Conservation (phyloP, 2,797 vertebrate species). For the Buphagus erythrorhynchus region DNA sequence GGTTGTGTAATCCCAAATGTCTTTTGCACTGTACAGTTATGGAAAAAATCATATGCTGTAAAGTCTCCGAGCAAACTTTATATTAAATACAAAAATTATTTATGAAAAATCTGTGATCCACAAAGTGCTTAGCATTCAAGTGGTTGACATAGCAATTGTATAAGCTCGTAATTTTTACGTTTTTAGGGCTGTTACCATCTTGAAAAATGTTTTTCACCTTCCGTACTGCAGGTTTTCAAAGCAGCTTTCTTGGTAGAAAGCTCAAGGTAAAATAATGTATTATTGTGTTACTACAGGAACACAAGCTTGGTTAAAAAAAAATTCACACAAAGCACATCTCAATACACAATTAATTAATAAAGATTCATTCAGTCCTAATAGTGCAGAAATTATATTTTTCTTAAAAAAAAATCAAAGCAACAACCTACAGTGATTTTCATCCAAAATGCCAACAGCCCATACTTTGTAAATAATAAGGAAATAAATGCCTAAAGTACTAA, state of each 20-base stretch:
- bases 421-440: slow-evolving; percentile 83
- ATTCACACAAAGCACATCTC: slow-evolving; percentile 92
- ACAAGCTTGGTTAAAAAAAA: slow-evolving; percentile 83
- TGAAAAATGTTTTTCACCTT: slow-evolving; percentile 80
- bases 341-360: slow-evolving; percentile 89
- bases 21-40: slow-evolving; percentile 82
- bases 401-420: slow-evolving; percentile 85
- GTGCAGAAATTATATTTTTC: slow-evolving; percentile 83
- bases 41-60: slow-evolving; percentile 81
- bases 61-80: slow-evolving; percentile 82
- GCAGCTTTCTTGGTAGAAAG: slow-evolving; percentile 85
- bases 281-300: slow-evolving; percentile 91
- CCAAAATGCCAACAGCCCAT: slow-evolving; percentile 85
- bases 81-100: slow-evolving; percentile 85
- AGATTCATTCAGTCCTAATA: slow-evolving; percentile 90
- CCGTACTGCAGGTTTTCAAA: slow-evolving; percentile 75
- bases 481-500: slow-evolving; percentile 70
- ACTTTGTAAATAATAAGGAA: slow-evolving; percentile 73
- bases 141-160: slow-evolving; percentile 80
- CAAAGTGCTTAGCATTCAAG: slow-evolving; percentile 86
- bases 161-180: slow-evolving; percentile 78
- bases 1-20: slow-evolving; percentile 74
- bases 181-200: slow-evolving; percentile 83
- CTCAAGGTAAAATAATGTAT: slow-evolving; percentile 84
- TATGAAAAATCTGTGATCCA: slow-evolving; percentile 84